phyloP scores from a whole-genome alignment of 2,888 invertebrate genomes.

The Pinctada fucata region DNA sequence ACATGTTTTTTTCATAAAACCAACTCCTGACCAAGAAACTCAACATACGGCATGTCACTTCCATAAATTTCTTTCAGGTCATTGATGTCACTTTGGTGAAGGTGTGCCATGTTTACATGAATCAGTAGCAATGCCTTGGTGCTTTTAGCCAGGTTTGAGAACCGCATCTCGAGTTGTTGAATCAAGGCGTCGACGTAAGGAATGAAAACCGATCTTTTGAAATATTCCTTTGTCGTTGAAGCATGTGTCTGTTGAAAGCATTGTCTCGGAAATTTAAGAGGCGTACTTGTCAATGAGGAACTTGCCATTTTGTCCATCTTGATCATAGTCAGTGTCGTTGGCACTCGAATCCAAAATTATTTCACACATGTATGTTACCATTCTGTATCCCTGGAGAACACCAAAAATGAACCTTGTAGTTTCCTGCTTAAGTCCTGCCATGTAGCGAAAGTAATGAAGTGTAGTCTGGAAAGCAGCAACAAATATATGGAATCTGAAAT shows the following conservation, averaged over 20 bases:
- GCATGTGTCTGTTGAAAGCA: slow-evolving; percentile 42
- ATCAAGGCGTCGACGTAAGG: slow-evolving; percentile 40
- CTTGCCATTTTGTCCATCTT: slow-evolving; percentile 16
- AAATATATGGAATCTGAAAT: slow-evolving; percentile 40
- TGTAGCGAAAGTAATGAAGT: slow-evolving; percentile 37
- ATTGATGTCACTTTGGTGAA: slow-evolving; percentile 21
- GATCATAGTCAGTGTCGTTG: not conserved
- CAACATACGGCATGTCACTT: slow-evolving; percentile 38
- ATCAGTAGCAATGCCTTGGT: slow-evolving; percentile 37
- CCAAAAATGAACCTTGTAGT: slow-evolving; percentile 35
- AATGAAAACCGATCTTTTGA: slow-evolving; percentile 36
- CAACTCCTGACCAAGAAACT: slow-evolving; percentile 38
- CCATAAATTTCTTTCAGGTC: slow-evolving; percentile 29
- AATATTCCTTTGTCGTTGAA: slow-evolving; percentile 37
- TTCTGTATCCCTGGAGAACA: slow-evolving; percentile 33
- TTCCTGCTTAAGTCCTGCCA: slow-evolving; percentile 22
- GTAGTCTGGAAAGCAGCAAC: slow-evolving; percentile 42
- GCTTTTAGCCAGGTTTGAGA: slow-evolving; percentile 28
- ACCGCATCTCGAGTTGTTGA: slow-evolving; percentile 36
- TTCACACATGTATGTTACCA: slow-evolving; percentile 20
- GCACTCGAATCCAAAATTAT: not conserved
- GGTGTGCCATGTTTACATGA: slow-evolving; percentile 25
- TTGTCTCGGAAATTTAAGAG: slow-evolving; percentile 35
- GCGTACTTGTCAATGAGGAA: not conserved
- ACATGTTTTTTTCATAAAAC: slow-evolving; percentile 25